Evolutionary conservation across 2,113 vertebrate genomes (phyloP).

Genomic region (Gyps fulvus): DNA sequence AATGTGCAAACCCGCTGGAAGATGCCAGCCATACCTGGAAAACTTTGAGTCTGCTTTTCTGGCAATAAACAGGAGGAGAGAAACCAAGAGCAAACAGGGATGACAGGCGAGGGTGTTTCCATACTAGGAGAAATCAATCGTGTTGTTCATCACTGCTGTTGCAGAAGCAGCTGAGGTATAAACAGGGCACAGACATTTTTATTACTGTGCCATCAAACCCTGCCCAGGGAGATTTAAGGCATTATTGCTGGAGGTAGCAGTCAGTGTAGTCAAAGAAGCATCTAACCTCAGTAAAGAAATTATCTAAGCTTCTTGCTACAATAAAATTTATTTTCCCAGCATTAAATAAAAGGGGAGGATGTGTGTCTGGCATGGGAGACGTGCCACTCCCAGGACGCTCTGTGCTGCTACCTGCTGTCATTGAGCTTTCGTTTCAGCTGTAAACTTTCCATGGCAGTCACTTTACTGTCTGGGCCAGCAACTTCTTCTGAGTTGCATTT

Average conservation of each 20-base stretch:
- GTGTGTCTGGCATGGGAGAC: not conserved
- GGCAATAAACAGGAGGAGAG: not conserved
- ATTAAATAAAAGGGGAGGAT: not conserved
- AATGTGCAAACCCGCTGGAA: not conserved
- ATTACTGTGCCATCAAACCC: conserved; percentile 24
- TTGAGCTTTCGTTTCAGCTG: not conserved
- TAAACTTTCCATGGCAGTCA: not conserved
- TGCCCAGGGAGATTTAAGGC: conserved; percentile 21
- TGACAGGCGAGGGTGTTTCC: not conserved
- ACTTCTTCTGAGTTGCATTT: not conserved
- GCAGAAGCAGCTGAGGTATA: not conserved
- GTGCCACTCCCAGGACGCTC: not conserved
- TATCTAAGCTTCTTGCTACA: not conserved
- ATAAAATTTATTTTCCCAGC: not conserved
- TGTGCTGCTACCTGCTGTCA: not conserved
- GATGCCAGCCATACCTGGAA: not conserved
- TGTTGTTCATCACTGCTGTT: not conserved
- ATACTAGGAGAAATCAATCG: not conserved
- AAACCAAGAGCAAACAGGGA: not conserved
- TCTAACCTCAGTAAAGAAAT: not conserved
- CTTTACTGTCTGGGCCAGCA: not conserved
- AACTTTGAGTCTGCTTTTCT: not conserved
- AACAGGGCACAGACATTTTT: not conserved
- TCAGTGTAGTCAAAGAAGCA: not conserved
- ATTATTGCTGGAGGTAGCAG: not conserved